A percentile compares a stretch with the other conserved stretches of the same genome.
Conservation (phyloP, 2,113 vertebrate genomes). For the Rhegmatorhina hoffmannsi region DNA sequence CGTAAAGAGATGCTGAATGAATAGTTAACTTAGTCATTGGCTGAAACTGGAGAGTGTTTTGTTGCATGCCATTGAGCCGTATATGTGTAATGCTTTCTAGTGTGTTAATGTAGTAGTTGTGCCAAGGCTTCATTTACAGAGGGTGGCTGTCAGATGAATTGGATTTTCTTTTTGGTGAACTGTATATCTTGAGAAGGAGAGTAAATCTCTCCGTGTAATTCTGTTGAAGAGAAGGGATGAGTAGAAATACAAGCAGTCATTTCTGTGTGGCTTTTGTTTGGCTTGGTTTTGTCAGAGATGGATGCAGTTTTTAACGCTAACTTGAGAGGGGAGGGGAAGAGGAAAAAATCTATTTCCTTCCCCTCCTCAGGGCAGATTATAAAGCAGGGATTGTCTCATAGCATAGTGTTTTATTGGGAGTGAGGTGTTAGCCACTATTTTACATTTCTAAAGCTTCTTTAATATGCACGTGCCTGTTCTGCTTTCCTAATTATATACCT, state of each 20-base stretch:
- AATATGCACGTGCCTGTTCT: not conserved
- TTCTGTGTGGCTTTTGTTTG: not conserved
- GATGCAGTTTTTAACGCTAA: not conserved
- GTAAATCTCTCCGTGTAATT: not conserved
- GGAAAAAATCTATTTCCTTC: not conserved
- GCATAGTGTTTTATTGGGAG: not conserved
- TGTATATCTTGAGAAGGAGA: not conserved
- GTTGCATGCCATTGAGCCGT: rapidly evolving
- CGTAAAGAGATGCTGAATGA: not conserved
- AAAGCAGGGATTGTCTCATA: not conserved
- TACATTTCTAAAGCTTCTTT: constrained; percentile 48
- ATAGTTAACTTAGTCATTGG: not conserved
- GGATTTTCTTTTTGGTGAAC: not conserved
- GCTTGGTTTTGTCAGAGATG: not conserved
- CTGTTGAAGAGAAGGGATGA: not conserved
- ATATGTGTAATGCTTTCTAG: rapidly evolving
- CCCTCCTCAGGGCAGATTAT: not conserved
- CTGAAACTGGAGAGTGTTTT: not conserved
- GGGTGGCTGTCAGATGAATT: rapidly evolving
- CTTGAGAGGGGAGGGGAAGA: not conserved
- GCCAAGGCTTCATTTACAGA: not conserved
- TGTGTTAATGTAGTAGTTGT: not conserved
- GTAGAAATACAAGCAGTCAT: not conserved
- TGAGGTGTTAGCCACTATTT: constrained; percentile 51
- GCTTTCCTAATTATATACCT: not conserved